Conservation (phyloP, 2,113 vertebrate species). For the Hoplias malabaricus region DNA sequence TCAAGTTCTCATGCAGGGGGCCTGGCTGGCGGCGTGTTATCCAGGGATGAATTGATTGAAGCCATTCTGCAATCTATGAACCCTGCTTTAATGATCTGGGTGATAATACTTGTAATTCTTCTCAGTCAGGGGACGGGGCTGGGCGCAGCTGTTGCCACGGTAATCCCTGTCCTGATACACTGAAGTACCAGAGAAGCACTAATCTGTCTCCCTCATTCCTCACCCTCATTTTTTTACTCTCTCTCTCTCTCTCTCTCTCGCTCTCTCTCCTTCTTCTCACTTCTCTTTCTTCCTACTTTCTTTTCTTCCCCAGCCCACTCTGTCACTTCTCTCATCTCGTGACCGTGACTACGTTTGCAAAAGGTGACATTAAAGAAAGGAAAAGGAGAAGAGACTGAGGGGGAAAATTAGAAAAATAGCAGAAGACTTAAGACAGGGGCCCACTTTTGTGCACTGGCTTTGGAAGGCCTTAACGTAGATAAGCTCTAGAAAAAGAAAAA, state of each 20-base stretch:
- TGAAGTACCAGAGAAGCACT: conserved; percentile 84
- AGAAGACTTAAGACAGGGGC: neutral
- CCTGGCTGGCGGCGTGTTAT: conserved; percentile 96
- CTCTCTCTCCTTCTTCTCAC: conserved; percentile 49
- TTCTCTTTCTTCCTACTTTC: neutral
- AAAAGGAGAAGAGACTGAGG: neutral
- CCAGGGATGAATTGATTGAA: conserved; percentile 99
- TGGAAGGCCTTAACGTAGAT: conserved; percentile 69
- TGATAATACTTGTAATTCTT: conserved; percentile 99
- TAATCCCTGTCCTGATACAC: conserved; percentile 92
- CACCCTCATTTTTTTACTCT: conserved; percentile 54
- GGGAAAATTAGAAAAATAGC: neutral
- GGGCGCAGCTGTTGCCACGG: conserved; percentile 90
- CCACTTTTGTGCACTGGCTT: conserved; percentile 58
- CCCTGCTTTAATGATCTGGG: conserved; percentile 98
- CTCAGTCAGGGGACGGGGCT: conserved; percentile 97
- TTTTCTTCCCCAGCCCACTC: neutral
- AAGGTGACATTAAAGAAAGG: conserved; percentile 65
- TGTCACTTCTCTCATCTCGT: conserved; percentile 33
- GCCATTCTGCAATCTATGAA: conserved; percentile 93
- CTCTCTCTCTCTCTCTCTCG: conserved; percentile 15
- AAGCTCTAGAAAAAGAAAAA: no score
- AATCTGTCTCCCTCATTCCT: conserved; percentile 84
- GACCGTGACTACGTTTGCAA: conserved; percentile 74
- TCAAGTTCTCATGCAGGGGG: conserved; percentile 99